phyloP scores from a whole-genome alignment of 2,113 vertebrate species.

The Leptosomus discolor region DNA sequence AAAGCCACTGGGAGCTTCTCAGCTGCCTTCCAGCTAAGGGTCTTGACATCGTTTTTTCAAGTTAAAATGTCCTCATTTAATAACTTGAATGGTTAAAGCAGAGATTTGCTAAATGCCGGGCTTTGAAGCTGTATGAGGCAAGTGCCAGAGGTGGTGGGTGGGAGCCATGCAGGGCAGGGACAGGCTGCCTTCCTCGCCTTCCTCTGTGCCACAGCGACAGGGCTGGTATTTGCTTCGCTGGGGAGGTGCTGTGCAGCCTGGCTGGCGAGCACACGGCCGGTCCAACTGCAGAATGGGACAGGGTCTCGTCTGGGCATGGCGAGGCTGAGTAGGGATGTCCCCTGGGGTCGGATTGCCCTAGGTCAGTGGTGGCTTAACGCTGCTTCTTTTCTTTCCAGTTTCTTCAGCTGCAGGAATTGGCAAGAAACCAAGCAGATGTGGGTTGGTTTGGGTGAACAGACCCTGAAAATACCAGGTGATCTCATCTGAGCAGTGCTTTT shows the following conservation, averaged over 20 bases:
- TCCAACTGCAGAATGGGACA: accelerated
- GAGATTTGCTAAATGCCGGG: background rate
- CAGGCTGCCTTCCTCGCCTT: background rate
- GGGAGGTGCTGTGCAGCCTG: accelerated
- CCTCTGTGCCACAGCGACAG: background rate
- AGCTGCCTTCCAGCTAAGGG: background rate
- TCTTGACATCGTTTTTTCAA: background rate
- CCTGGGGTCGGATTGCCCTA: accelerated
- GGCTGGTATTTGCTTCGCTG: background rate
- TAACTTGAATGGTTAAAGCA: background rate
- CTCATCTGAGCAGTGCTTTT: background rate
- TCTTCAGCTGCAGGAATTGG: background rate
- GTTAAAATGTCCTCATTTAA: background rate
- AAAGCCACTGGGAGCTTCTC: background rate
- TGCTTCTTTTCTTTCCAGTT: background rate
- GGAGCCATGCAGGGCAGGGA: background rate
- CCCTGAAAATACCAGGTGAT: background rate
- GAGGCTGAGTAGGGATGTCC: background rate
- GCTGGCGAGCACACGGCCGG: accelerated
- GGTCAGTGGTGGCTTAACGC: background rate
- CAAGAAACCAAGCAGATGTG: background rate
- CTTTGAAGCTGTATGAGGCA: background rate
- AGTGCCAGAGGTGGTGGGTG: background rate
- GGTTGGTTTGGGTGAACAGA: background rate
- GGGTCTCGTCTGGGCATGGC: accelerated